Conservation (phyloP, 2,797 vertebrate species). For the Prionace glauca region DNA sequence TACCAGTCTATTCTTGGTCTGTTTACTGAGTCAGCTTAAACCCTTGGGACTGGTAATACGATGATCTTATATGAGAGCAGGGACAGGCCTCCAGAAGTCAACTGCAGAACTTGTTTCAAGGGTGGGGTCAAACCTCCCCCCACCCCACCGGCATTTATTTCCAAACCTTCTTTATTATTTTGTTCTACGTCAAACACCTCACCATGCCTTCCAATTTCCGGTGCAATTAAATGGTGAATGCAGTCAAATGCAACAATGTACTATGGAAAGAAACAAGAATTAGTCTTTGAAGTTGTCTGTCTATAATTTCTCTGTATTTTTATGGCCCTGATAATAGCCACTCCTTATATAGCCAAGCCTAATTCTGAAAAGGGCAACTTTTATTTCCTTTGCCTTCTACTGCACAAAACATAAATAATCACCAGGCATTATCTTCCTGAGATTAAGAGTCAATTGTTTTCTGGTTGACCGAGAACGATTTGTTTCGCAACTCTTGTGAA, state of each 20-base stretch:
- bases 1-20: conserved; percentile 31
- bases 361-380: not conserved
- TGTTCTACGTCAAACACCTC: not conserved
- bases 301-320: not conserved
- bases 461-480: not conserved
- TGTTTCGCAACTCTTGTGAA: not conserved
- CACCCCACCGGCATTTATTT: not conserved
- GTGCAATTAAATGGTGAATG: not conserved
- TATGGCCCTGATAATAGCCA: not conserved
- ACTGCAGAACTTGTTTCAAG: not conserved
- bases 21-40: conserved; percentile 9
- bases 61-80: conserved; percentile 9
- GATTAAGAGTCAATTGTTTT: not conserved
- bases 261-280: not conserved
- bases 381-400: not conserved
- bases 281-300: not conserved
- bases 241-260: not conserved
- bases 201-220: not conserved
- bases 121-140: not conserved
- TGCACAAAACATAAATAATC: not conserved
- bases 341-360: not conserved
- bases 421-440: not conserved
- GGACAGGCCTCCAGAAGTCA: not conserved
- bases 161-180: not conserved
- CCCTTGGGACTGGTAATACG: conserved; percentile 18